These are phyloP conservation scores for Periphyllus acericola DNA, from an alignment of 2,888 invertebrate genomes.

Conservation along the genomic window DNA sequence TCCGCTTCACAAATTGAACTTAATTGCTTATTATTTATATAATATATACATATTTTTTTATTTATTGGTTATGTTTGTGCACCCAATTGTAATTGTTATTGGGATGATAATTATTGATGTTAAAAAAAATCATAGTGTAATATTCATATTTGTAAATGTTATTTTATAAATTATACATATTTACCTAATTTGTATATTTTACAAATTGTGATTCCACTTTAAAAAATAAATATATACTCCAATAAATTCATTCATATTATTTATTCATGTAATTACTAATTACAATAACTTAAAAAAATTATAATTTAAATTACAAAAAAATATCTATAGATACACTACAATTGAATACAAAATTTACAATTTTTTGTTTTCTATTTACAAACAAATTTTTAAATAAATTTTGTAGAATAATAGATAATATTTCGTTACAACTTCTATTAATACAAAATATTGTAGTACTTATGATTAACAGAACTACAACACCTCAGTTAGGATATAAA, in stretches of 20 bases:
- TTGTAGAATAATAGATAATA: not conserved
- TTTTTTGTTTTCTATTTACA: not conserved
- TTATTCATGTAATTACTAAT: not conserved
- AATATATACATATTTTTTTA: not conserved
- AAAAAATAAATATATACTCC: too few species aligned
- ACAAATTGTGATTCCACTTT: not conserved
- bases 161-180: not conserved
- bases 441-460: not conserved
- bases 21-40: not conserved
- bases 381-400: not conserved
- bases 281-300: not conserved
- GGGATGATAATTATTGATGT: not conserved
- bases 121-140: not conserved
- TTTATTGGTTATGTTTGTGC: not conserved
- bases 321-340: not conserved
- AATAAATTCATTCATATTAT: not conserved
- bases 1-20: not conserved
- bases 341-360: slow-evolving; percentile 22
- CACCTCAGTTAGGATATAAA: too few species aligned
- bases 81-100: not conserved
- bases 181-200: not conserved
- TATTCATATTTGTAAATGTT: not conserved
- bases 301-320: slow-evolving; percentile 29
- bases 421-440: not conserved
- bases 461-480: too few species aligned